Evolutionary conservation across 1,140 invertebrate genomes (phyloP), one percentile per base, ranked within the genome.

Genomic region (Trichonephila clavata): DNA sequence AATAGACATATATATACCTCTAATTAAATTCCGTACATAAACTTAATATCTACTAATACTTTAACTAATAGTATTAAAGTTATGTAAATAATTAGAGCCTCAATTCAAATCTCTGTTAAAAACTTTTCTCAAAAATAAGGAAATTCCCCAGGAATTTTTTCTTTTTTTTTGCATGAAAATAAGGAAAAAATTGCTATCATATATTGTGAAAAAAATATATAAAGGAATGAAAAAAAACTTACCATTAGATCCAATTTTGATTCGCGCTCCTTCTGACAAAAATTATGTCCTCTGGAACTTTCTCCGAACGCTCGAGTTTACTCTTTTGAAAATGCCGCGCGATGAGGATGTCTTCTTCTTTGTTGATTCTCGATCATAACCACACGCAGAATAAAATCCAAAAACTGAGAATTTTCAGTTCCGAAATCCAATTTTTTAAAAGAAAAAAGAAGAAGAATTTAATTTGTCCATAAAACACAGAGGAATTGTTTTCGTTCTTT

Each of bases 201-300:
- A 50, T 13, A 50, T 5, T 50, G 10, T 13, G 50, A 5, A 50
- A 50, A 50, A 50, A 50, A 50, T 1, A 7, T 10, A 50, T 13
- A 50, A 50, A 24, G 8, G n/a, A 27, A 83, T 21, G 0, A 39
- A 39, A 39, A n/a, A 83, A 24, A 57, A n/a, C 81, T 59, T 83
- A 83, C 81, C 81, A 83, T 83, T 83, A 83, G 81, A 83, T 83
- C 81, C 43, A 20, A 43, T 57, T 57, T 50, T 83, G 13, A 2
- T 5, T 16, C 7, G 3, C 71, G 71, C 16, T 50, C 50, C 81
- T 57, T 57, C 27, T 16, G 21, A 83, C 0, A 20, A 50, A 50
- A 83, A 83, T 20, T 39, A 83, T 59, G 18, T n/a, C 10, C 10
- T 43, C 21, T 5, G 71, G 71, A 77, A 77, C 81, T 50, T 83